Base-by-base conservation (phyloP, 2,797 vertebrate genomes). In the Tarsius wallacei region DNA sequence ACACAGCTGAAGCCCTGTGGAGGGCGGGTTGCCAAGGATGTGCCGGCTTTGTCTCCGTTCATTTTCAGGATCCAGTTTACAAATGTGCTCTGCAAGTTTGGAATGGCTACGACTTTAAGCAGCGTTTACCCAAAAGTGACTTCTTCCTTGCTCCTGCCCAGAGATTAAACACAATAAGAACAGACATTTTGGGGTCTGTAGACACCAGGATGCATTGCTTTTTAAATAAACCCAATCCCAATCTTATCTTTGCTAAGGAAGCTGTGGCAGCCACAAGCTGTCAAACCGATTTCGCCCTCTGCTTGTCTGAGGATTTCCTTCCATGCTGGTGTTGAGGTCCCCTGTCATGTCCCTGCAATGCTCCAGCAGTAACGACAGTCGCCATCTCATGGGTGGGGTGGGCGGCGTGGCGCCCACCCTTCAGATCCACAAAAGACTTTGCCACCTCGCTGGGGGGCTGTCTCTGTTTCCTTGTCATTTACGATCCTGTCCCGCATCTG, bases 211-310 rank as follows among this genome's bases (percentile, higher is more conserved):
- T 71, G 19, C 74, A 53, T 94, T n/a, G n/a, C 96, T 85, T 71
- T 85, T 87, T 82, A 92, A 90, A 92, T 53, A 89, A 93, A 86
- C 53, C 33, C 68, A 6, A 19, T 49, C 64, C 84, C 8, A 63
- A 80, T 71, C 68, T 91, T 33, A 95, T 87, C 89, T 91, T 70
- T 6, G 53, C 68, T 51, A n/a, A 89, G 89, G 86, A 76, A 94
- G 76, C 68, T 49, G 53, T 7, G 42, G 36, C 61, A 26, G 64
- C 55, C 33, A 24, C 14, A 12, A 53, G 49, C 88, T 49, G 64
- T 70, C 89, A 77, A 14, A 16, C 59, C 64, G 3, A 2, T 24
- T 78, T 64, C 83, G 47, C 19, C 19, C 49, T 17, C 64, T 49
- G 8, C 47, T 59, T 16, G 0, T 28, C 51, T 0, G 2, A 76